Base-by-base conservation (phyloP, 1,140 invertebrate genomes). In the Drosophila erecta region DNA sequence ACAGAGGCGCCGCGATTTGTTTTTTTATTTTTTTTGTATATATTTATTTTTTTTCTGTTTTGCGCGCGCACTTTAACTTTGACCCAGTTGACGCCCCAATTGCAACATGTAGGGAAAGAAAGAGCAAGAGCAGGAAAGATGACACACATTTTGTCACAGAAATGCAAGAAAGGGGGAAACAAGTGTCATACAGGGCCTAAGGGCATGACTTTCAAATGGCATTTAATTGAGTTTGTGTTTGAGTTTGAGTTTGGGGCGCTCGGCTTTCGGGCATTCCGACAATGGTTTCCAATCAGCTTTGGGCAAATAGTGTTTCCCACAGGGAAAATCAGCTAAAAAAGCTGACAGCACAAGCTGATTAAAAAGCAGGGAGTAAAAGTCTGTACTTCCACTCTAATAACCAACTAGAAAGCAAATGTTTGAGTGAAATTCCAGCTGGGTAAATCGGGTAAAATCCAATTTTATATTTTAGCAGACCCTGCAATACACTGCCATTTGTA, bases 21-120 rank as follows among this genome's bases (percentile, higher is more conserved):
- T 73, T 72, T 64, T 49, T 43, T 47, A n/a, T 8, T 10, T 6
- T 27, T 11, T 47, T 6, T 8, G 7, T 30, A 30, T 30, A 8
- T 8, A 30, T 30, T 30, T 30, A 30, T 46, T 40, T 60, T 27
- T 15, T 10, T 33, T 17, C 10, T 6, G 17, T 62, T 49, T 44
- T 58, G 43, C 40, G 55, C 40, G 55, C 40, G 30, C 35, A 67
- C 75, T 81, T 87, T 87, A 86, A 86, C 83, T 86, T 86, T 87
- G 83, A 86, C 83, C 83, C 71, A 86, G 84, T 89, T 86, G 83
- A 83, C 71, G 79, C 76, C 83, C 79, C 58, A 72, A 76, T 75
- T 86, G 83, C 83, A 86, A 72, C 75, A 76, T 56, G 67, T 57
- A 41, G 57, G 46, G 46, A 57, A 41, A 38, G 14, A 38, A 38